Conservation (phyloP, 2,888 invertebrate genomes). For the Phortica okadai region DNA sequence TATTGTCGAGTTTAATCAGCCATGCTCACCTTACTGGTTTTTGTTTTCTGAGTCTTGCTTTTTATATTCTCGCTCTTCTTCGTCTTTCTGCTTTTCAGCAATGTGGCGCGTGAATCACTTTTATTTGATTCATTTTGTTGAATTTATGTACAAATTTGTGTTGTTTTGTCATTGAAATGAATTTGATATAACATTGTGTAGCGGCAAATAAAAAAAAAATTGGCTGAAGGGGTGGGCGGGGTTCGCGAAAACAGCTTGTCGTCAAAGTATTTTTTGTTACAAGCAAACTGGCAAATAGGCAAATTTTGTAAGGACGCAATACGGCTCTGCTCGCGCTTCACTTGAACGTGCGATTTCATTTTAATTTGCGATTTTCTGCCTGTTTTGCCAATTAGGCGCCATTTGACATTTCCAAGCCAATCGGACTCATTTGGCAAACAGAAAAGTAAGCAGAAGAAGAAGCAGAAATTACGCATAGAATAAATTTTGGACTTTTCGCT, state of each 20-base stretch:
- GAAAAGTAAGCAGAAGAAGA: background rate
- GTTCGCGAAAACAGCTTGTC: background rate
- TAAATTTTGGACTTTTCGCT: background rate
- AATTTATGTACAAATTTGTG: conserved; percentile 36
- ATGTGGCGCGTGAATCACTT: background rate
- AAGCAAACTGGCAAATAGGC: background rate
- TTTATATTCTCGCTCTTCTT: too few relatives aligned
- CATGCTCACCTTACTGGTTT: too few relatives aligned
- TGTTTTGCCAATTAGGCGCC: conserved; percentile 69
- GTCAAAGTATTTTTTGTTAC: background rate
- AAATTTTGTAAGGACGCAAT: background rate
- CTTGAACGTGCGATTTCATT: conserved; percentile 53
- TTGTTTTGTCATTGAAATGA: background rate
- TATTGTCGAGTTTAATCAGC: too few relatives aligned
- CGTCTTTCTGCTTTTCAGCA: too few relatives aligned
- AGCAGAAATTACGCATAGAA: background rate
- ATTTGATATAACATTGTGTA: background rate
- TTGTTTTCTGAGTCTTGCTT: too few relatives aligned
- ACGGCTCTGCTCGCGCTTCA: background rate
- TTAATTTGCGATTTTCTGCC: conserved; percentile 68
- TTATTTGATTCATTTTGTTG: conserved; percentile 24
- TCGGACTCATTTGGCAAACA: background rate
- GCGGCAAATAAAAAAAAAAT: conserved; percentile 4
- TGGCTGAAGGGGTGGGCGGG: background rate
- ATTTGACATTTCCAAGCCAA: conserved; percentile 57